phyloP scores from a whole-genome alignment of 2,797 vertebrate genomes.

The Numenius phaeopus region DNA sequence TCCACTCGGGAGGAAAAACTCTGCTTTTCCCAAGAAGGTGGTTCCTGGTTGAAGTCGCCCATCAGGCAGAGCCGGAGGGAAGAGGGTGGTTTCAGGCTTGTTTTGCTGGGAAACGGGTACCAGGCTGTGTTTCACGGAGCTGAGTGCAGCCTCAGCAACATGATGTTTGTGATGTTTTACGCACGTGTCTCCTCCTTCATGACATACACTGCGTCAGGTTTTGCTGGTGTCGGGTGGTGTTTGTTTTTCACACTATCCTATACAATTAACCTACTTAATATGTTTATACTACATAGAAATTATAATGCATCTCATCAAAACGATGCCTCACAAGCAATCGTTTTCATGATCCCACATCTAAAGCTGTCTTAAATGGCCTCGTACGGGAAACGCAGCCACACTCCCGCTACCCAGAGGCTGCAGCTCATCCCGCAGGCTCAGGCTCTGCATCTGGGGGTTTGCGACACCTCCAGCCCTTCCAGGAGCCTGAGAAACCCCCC shows the following conservation, averaged over 20 bases:
- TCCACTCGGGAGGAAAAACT: neutral
- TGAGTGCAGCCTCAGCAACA: rapidly evolving
- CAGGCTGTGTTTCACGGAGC: neutral
- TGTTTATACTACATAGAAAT: neutral
- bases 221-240: neutral
- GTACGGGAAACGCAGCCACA: rapidly evolving
- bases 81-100: neutral
- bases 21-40: neutral
- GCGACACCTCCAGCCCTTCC: neutral
- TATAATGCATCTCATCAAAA: neutral
- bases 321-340: rapidly evolving
- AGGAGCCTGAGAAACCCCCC: neutral
- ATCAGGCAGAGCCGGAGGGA: neutral
- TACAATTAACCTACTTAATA: neutral
- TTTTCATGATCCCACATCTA: neutral
- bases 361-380: neutral
- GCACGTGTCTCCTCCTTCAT: rapidly evolving
- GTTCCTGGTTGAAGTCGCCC: neutral
- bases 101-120: neutral
- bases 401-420: neutral
- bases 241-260: rapidly evolving
- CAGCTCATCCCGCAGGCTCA: rapidly evolving
- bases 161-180: neutral
- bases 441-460: neutral
- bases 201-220: rapidly evolving